Conservation (phyloP, 2,797 vertebrate genomes). For the Anniella stebbinsi region DNA sequence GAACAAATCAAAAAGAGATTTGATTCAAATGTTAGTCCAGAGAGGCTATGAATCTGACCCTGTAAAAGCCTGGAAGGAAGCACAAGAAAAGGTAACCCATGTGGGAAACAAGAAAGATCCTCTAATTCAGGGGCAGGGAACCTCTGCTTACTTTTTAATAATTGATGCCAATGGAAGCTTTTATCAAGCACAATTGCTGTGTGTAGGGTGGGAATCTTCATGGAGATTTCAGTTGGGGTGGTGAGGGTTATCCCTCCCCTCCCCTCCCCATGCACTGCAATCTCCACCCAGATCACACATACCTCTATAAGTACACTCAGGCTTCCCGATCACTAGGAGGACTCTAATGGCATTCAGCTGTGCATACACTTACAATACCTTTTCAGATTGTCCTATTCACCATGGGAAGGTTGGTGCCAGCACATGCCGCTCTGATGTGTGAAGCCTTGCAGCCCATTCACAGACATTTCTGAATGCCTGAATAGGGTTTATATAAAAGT, state of each 20-base stretch:
- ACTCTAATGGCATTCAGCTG: background rate
- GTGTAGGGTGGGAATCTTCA: background rate
- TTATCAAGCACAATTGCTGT: background rate
- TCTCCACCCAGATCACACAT: background rate
- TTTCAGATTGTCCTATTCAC: background rate
- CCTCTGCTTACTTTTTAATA: background rate
- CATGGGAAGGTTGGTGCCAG: too few relatives aligned
- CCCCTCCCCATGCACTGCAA: background rate
- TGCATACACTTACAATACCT: background rate
- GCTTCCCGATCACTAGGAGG: background rate
- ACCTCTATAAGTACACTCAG: background rate
- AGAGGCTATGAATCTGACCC: conserved; percentile 97
- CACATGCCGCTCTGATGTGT: background rate
- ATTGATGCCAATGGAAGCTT: background rate
- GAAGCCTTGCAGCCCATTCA: background rate
- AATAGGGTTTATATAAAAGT: background rate
- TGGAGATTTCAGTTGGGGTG: background rate
- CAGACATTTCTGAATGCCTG: background rate
- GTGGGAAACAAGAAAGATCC: background rate
- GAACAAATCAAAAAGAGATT: conserved; percentile 95
- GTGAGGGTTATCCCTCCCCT: background rate
- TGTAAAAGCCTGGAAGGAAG: conserved; percentile 92
- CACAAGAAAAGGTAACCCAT: conserved; percentile 86
- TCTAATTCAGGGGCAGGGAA: background rate
- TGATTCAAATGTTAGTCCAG: conserved; percentile 96